A percentile compares a stretch with the other conserved stretches of the same genome.
Conservation (phyloP, 2,797 vertebrate species). For the Lophotriccus pileatus region DNA sequence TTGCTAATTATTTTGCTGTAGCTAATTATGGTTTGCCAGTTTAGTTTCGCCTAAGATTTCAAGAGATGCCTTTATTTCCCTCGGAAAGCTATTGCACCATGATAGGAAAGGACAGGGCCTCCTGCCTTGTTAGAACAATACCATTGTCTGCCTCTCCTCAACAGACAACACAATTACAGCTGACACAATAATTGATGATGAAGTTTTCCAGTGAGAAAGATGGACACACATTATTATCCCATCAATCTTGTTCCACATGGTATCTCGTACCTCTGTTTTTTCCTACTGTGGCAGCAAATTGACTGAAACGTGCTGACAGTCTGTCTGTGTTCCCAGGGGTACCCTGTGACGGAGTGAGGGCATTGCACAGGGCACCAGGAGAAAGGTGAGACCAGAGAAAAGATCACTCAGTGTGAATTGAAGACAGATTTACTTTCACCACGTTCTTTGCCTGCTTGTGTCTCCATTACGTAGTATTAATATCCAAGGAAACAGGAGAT, state of each 20-base stretch:
- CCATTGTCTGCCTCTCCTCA: not conserved
- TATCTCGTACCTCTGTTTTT: not conserved
- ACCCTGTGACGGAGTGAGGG: not conserved
- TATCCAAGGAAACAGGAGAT: not conserved
- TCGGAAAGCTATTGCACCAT: not conserved
- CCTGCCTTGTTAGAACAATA: conserved; percentile 5
- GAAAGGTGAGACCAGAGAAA: not conserved
- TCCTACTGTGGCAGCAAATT: not conserved
- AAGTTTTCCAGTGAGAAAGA: conserved; percentile 14
- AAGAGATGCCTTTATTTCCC: not conserved
- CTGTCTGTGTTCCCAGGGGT: not conserved
- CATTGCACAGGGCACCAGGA: not conserved
- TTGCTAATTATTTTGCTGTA: conserved; percentile 64
- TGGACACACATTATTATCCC: not conserved
- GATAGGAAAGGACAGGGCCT: conserved; percentile 6
- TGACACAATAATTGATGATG: conserved; percentile 36
- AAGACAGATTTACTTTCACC: not conserved
- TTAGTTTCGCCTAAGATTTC: not conserved
- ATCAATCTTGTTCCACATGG: conserved; percentile 6
- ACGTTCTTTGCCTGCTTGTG: not conserved
- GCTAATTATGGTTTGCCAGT: conserved; percentile 52
- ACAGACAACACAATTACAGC: conserved; percentile 23
- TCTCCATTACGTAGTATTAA: not conserved
- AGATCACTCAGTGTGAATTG: not conserved
- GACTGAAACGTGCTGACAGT: not conserved